A percentile compares a stretch with the other conserved stretches of the same genome.
Conservation (phyloP, 1,140 invertebrate species). For the Drosophila guanche region DNA sequence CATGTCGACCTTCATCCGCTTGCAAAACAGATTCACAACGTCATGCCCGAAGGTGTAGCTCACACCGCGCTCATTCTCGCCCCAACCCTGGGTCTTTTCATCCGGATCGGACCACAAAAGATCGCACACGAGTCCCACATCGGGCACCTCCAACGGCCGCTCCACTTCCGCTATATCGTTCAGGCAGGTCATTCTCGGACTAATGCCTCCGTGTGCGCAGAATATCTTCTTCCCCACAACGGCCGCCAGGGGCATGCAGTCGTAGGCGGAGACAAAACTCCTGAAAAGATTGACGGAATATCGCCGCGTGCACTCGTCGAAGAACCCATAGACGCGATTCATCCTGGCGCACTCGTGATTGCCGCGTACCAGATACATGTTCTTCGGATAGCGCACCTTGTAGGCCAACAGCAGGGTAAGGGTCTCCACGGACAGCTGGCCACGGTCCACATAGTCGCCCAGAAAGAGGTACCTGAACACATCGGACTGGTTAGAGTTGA, state of each 20-base stretch:
- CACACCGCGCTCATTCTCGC: constrained; percentile 96
- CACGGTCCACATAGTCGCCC: constrained; percentile 93
- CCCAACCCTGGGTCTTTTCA: constrained; percentile 93
- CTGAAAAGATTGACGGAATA: constrained; percentile 99
- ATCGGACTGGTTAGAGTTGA: too few relatives aligned
- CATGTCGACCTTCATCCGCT: constrained; percentile 96
- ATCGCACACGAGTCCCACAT: constrained; percentile 96
- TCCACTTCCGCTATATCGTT: constrained; percentile 94
- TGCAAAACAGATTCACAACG: constrained; percentile 95
- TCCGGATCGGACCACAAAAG: constrained; percentile 99
- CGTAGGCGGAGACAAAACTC: constrained; percentile 90
- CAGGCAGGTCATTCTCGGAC: constrained; percentile 94
- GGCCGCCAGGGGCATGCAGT: constrained; percentile 92
- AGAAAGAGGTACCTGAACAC: constrained; percentile 94
- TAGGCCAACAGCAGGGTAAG: constrained; percentile 96
- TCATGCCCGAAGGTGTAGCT: constrained; percentile 97
- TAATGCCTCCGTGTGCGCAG: constrained; percentile 96
- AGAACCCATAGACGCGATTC: constrained; percentile 96
- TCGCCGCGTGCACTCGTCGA: constrained; percentile 97
- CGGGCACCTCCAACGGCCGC: constrained; percentile 94
- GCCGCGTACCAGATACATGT: constrained; percentile 92
- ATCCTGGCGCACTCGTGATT: constrained; percentile 85
- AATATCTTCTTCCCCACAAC: constrained; percentile 98
- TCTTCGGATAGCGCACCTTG: constrained; percentile 95
- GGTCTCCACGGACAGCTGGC: constrained; percentile 93